Evolutionary conservation across 2,113 vertebrate genomes (phyloP), one percentile per base, ranked within the genome.

Genomic region (Gambusia holbrooki): DNA sequence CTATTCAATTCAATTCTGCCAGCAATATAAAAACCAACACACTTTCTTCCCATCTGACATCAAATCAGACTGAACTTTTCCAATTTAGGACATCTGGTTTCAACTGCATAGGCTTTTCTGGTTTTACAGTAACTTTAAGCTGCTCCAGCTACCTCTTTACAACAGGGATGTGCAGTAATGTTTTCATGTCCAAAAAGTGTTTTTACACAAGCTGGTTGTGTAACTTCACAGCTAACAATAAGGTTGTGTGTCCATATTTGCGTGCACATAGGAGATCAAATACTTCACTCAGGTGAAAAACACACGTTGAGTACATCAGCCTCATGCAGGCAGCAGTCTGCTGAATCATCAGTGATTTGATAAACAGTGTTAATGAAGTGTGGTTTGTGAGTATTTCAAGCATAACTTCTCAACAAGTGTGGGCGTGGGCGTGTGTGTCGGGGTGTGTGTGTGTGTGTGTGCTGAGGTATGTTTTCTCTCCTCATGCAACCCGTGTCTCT

Each of bases 351-450:
- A 62, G 37, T 66, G 65, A 81, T 66, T 78, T 73, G 68, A 76
- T 87, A 87, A 91, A 90, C 80, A 72, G 32, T 69, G 73, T 81
- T 84, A 84, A 88, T 84, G 84, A 88, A 84, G 35, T 68, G 84
- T 5, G 58, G 66, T 82, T 33, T 76, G 67, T 64, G 14, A 45
- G 69, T 67, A 27, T 80, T 66, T 54, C 61, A 73, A 77, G 77
- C 73, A 69, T 72, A 65, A 66, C 77, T 45, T 11, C 48, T 5
- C 35, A 64, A 62, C 32, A 33, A 48, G 66, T 54, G 22, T 51
- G 48, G 2, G 66, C 75, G 81, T 73, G 51, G 2, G 2, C 62
- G 77, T 25, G 33, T 74, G 69, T 77, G 81, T 72, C 27, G 30
- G 30, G 2, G 51, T 4, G 45, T 54, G 40, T 76, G 69, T 75